Conservation (phyloP, 1,140 invertebrate genomes). For the Carcinoscorpius rotundicauda region DNA sequence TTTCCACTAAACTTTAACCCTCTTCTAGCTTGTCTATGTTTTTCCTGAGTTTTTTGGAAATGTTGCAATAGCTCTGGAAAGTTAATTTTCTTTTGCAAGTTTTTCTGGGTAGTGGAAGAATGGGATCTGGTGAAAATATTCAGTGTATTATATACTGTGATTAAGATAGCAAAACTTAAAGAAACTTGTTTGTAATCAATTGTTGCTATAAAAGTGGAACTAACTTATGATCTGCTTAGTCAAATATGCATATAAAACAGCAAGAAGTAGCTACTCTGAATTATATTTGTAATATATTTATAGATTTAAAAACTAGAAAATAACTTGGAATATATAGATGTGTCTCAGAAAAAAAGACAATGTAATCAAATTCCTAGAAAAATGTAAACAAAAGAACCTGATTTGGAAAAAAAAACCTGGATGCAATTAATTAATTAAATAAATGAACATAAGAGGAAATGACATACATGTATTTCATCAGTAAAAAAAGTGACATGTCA, state of each 20-base stretch:
- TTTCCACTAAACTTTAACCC: too few relatives aligned
- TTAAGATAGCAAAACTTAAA: constrained; percentile 1
- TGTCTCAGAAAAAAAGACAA: too few relatives aligned
- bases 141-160: background rate
- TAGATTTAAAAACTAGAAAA: too few relatives aligned
- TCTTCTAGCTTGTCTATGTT: constrained; percentile 33
- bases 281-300: too few relatives aligned
- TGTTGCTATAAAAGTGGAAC: constrained; percentile 20
- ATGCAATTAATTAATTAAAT: too few relatives aligned
- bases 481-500: too few relatives aligned
- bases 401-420: too few relatives aligned
- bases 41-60: constrained; percentile 50
- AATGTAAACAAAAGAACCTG: too few relatives aligned
- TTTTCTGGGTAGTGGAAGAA: constrained; percentile 4
- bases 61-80: constrained; percentile 48
- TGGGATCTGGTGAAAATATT: constrained; percentile 3
- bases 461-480: too few relatives aligned
- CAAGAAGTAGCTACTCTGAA: background rate
- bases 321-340: too few relatives aligned
- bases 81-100: constrained; percentile 36
- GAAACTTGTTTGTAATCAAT: constrained; percentile 16
- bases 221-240: background rate
- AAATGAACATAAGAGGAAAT: too few relatives aligned
- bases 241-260: background rate
- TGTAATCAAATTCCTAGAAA: too few relatives aligned